Percentiles rank a stretch among this genome's conserved stretches.
These are phyloP conservation scores for Drosophila maculinotata DNA, from an alignment of 2,888 invertebrate genomes.

Conservation along the genomic window DNA sequence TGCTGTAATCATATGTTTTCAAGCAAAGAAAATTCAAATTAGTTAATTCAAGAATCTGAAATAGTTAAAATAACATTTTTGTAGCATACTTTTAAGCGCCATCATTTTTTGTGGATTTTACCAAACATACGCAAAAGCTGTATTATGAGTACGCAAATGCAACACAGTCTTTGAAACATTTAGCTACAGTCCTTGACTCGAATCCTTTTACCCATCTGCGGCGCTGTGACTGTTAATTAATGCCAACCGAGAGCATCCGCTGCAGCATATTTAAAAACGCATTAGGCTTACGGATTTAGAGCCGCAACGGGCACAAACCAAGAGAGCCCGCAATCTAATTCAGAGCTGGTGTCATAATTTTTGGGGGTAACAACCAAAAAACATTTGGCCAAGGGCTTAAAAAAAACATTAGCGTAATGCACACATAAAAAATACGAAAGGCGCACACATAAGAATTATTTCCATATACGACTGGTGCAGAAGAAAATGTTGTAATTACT, in stretches of 20 bases:
- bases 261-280: slow-evolving; percentile 80
- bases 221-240: slow-evolving; percentile 66
- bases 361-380: slow-evolving; percentile 28
- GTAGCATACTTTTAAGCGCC: not conserved
- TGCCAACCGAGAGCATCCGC: slow-evolving; percentile 58
- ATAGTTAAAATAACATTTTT: not conserved
- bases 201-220: not conserved
- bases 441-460: slow-evolving; percentile 41
- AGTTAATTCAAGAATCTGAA: too few species aligned
- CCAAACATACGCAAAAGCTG: not conserved
- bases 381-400: slow-evolving; percentile 43
- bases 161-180: slow-evolving; percentile 8
- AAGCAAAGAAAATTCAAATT: not conserved
- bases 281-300: slow-evolving; percentile 61
- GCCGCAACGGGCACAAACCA: slow-evolving; percentile 40
- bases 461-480: slow-evolving; percentile 27
- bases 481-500: slow-evolving; percentile 66
- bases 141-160: not conserved
- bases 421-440: slow-evolving; percentile 16
- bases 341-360: slow-evolving; percentile 52
- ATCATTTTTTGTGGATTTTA: too few species aligned
- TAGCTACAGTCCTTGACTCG: not conserved
- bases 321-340: slow-evolving; percentile 24
- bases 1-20: too few species aligned
- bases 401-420: slow-evolving; percentile 50